Base-by-base conservation (phyloP, 2,113 vertebrate genomes). In the Vicugna pacos region DNA sequence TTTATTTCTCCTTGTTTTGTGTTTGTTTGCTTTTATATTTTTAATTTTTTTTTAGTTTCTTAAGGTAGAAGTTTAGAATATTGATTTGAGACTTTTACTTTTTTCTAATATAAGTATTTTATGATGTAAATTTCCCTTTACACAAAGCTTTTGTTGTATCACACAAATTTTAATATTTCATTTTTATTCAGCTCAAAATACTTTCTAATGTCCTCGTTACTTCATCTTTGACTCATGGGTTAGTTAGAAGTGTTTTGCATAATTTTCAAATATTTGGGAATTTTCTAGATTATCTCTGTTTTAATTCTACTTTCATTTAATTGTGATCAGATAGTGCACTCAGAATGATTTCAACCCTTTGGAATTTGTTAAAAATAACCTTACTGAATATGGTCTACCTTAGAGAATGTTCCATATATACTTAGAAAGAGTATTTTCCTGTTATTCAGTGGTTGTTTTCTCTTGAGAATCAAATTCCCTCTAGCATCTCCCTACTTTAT, bases 181-280 rank as follows among this genome's bases (percentile, higher is more conserved):
- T 38, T 89, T 89, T 95, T 92, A 89, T 19, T 75, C 16, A 69
- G 24, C 60, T 95, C 38, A 90, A 82, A 92, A 64, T 1, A 64
- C 22, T 58, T 64, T 62, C 32, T 56, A 82, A 77, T 42, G 58
- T 90, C 20, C 11, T 52, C 42, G 8, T 91, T 28, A 58, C 14
- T 64, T 79, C 12, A n/a, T 88, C 24, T 46, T 69, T 93, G 52
- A 84, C 28, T 30, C 28, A 50, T 24, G 20, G 52, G 24, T 79
- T 83, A 67, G 52, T 91, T 58, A 89, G 50, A 80, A 62, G 6
- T 35, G 8, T 85, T n/a, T 85, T 89, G 6, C 5, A 89, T 24
- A 88, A 89, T 65, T 85, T 73, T 84, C 26, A 95, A 60, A 54
- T 35, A 79, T 70, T 93, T 96, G 77, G 17, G 20, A 5, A 48